phyloP scores from a whole-genome alignment of 2,888 invertebrate species.

The Petrolisthes cinctipes region DNA sequence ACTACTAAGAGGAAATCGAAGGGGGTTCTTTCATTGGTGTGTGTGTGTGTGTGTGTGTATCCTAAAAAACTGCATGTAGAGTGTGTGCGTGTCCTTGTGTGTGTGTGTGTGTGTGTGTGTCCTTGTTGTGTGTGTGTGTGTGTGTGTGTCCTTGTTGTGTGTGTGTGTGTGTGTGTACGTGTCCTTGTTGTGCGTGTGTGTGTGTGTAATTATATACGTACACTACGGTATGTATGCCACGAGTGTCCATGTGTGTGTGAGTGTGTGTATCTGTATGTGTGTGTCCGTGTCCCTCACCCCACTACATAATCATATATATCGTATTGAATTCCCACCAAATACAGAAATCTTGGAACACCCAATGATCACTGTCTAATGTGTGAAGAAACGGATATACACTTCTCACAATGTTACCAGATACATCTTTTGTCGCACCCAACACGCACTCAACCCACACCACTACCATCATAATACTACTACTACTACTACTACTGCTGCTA shows the following conservation, averaged over 20 bases:
- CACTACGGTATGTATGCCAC: not conserved
- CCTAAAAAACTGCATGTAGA: too few species aligned
- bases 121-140: too few species aligned
- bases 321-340: too few species aligned
- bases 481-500: slow-evolving; percentile 9
- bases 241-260: not conserved
- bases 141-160: not conserved
- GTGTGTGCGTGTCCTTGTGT: too few species aligned
- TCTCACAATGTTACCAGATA: not conserved
- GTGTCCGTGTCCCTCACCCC: not conserved
- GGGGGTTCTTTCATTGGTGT: too few species aligned
- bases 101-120: too few species aligned
- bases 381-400: not conserved
- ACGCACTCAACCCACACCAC: not conserved
- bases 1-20: too few species aligned
- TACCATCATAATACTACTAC: not conserved
- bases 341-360: too few species aligned
- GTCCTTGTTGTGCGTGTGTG: not conserved
- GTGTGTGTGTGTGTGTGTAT: too few species aligned
- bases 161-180: slow-evolving; percentile 7
- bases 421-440: not conserved
- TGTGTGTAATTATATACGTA: not conserved
- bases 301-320: too few species aligned
- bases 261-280: not conserved
- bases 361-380: too few species aligned